These are phyloP conservation scores for Tenthredo livida DNA, from an alignment of 2,888 invertebrate species.

Conservation along the genomic window DNA sequence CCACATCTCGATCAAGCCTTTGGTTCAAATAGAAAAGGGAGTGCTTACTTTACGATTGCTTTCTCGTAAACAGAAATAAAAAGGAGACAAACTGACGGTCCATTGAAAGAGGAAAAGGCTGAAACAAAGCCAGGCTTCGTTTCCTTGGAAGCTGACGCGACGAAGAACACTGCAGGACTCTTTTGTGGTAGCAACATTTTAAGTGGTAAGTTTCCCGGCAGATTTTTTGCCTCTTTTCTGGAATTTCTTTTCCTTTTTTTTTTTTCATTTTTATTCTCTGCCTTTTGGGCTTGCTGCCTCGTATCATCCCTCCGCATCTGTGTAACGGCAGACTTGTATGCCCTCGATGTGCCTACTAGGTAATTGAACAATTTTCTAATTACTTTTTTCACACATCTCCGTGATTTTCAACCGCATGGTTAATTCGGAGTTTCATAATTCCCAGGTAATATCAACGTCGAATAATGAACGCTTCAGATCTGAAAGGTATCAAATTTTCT, in stretches of 20 bases:
- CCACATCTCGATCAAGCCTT: neutral
- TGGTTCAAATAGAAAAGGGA: neutral
- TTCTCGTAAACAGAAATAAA: slow-evolving; percentile 30
- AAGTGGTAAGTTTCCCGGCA: slow-evolving; percentile 73
- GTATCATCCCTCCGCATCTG: neutral
- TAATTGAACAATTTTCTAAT: neutral
- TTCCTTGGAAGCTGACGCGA: slow-evolving; percentile 65
- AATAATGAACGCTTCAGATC: neutral
- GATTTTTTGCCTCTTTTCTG: slow-evolving; percentile 58
- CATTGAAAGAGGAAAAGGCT: slow-evolving; percentile 59
- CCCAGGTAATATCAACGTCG: neutral
- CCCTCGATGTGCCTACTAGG: neutral
- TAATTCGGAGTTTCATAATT: neutral
- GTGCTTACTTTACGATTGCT: slow-evolving; percentile 34
- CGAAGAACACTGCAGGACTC: slow-evolving; percentile 59
- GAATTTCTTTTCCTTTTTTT: slow-evolving; percentile 58
- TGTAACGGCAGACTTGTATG: neutral
- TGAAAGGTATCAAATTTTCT: neutral
- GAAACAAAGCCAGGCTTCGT: slow-evolving; percentile 69
- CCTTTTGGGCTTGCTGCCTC: slow-evolving; percentile 18
- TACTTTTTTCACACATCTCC: neutral
- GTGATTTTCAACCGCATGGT: neutral
- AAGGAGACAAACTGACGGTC: slow-evolving; percentile 12
- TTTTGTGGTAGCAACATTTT: slow-evolving; percentile 67
- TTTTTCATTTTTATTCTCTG: slow-evolving; percentile 53